These are phyloP conservation scores for Microchrysa polita DNA, from an alignment of 2,888 invertebrate species.

Conservation along the genomic window DNA sequence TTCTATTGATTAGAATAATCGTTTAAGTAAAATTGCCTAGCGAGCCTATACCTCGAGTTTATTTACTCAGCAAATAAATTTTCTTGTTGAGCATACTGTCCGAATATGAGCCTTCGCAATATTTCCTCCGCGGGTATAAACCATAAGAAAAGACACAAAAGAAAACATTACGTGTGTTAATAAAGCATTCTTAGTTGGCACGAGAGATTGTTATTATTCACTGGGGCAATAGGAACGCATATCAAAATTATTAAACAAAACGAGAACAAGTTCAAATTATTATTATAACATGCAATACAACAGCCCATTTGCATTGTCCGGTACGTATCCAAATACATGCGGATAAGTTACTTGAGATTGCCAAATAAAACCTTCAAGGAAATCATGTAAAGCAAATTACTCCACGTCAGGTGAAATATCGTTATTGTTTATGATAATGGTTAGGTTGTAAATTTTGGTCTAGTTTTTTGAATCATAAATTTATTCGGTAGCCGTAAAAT, in stretches of 20 bases:
- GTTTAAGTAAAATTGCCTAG: no score
- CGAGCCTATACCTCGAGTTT: no score
- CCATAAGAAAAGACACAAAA: constrained; percentile 9
- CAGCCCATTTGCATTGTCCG: no score
- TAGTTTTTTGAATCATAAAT: neutral
- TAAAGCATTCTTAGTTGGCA: neutral
- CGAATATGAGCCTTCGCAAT: neutral
- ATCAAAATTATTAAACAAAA: constrained; percentile 46
- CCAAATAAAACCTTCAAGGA: constrained; percentile 5
- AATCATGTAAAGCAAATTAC: constrained; percentile 27
- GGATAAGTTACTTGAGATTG: constrained; percentile 24
- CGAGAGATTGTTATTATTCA: constrained; percentile 20
- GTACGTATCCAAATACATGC: neutral
- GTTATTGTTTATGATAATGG: neutral
- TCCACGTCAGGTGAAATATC: constrained; percentile 21
- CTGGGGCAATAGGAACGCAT: neutral
- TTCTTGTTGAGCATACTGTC: neutral
- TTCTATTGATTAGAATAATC: no score
- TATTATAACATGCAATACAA: neutral
- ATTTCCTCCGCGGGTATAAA: no score
- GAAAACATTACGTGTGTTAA: neutral
- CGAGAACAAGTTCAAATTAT: constrained; percentile 43
- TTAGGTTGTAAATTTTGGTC: no score
- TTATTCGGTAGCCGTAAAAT: neutral
- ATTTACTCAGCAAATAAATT: no score